These are phyloP conservation scores for Gephyroberyx darwinii DNA, from an alignment of 2,797 vertebrate genomes.

Conservation along the genomic window DNA sequence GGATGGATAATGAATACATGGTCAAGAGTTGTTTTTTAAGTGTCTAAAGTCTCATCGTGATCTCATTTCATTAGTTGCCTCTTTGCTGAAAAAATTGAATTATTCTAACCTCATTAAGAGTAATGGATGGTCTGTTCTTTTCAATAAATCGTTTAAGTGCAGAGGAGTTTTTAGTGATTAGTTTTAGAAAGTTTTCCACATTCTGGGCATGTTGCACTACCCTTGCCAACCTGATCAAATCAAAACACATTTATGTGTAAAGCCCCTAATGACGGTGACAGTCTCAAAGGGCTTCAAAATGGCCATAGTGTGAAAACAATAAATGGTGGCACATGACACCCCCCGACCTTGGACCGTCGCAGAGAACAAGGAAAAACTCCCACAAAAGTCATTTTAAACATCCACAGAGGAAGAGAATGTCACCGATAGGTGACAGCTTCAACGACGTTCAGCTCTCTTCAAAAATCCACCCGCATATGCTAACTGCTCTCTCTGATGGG, in stretches of 20 bases:
- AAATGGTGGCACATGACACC: too few relatives aligned
- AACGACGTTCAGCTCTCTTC: too few relatives aligned
- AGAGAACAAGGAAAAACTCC: too few relatives aligned
- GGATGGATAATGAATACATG: conserved; percentile 12
- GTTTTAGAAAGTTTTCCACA: neutral
- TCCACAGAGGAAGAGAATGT: too few relatives aligned
- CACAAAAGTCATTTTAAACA: too few relatives aligned
- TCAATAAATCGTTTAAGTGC: neutral
- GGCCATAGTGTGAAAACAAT: too few relatives aligned
- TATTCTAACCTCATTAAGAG: conserved; percentile 3
- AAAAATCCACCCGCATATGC: too few relatives aligned
- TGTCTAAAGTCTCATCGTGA: conserved; percentile 10
- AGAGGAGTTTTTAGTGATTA: neutral
- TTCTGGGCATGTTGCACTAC: neutral
- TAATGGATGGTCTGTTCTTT: neutral
- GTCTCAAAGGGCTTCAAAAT: neutral
- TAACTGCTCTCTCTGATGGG: too few relatives aligned
- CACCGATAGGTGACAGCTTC: too few relatives aligned
- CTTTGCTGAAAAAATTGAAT: conserved; percentile 8
- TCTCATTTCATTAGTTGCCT: conserved; percentile 1
- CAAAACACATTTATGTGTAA: too few relatives aligned
- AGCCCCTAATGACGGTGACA: too few relatives aligned
- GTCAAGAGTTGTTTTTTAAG: conserved; percentile 2
- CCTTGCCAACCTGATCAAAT: neutral
- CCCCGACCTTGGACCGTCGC: too few relatives aligned